Evolutionary conservation across 1,140 invertebrate species (phyloP).

Genomic region (Platorchestia sp.): DNA sequence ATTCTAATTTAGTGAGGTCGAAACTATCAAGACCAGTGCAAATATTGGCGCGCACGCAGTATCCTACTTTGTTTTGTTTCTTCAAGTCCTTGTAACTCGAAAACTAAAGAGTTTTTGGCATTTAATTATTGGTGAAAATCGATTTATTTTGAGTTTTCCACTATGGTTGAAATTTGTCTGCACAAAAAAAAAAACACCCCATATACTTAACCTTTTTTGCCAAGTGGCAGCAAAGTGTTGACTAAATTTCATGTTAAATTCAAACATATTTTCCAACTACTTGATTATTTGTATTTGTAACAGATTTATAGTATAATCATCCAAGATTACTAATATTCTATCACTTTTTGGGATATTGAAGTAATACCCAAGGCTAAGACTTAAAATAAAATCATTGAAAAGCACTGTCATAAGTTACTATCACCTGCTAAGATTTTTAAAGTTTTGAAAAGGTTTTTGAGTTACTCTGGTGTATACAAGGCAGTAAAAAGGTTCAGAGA

Average conservation of each 20-base stretch:
- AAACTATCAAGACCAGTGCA: too few species aligned
- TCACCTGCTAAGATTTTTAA: background rate
- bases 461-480: background rate
- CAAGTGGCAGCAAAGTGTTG: background rate
- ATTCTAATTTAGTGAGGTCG: too few species aligned
- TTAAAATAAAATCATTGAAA: background rate
- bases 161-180: too few species aligned
- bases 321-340: background rate
- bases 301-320: background rate
- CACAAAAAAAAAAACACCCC: too few species aligned
- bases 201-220: too few species aligned
- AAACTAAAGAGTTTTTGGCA: too few species aligned
- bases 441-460: background rate
- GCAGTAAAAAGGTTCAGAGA: background rate
- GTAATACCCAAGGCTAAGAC: background rate
- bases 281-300: background rate
- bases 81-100: too few species aligned
- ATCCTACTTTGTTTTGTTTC: too few species aligned
- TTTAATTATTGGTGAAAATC: too few species aligned
- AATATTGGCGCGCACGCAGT: too few species aligned
- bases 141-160: too few species aligned
- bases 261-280: background rate
- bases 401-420: background rate
- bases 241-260: background rate
- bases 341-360: background rate